phyloP scores from a whole-genome alignment of 2,888 invertebrate genomes.

The Synergus itoensis region DNA sequence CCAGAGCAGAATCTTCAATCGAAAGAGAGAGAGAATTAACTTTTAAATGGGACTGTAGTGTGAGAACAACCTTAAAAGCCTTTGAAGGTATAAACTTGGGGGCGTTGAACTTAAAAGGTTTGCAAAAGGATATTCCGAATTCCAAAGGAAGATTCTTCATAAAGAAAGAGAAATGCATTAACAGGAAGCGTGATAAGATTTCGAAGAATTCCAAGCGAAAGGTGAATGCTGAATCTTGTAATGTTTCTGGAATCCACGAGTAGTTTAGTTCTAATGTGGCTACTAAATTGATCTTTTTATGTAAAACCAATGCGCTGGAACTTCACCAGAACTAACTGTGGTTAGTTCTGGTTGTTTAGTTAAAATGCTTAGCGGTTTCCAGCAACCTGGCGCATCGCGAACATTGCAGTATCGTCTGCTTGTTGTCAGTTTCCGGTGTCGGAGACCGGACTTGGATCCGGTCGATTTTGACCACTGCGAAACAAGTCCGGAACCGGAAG shows the following conservation, averaged over 20 bases:
- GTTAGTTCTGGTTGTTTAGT: neutral
- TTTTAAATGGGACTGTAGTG: neutral
- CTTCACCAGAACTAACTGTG: neutral
- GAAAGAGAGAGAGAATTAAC: neutral
- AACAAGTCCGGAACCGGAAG: slow-evolving; percentile 46
- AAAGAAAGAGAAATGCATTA: neutral
- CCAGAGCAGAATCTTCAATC: neutral
- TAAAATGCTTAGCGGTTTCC: neutral
- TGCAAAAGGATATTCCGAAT: neutral
- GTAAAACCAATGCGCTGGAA: neutral
- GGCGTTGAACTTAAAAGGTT: neutral
- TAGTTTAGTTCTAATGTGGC: neutral
- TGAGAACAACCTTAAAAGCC: neutral
- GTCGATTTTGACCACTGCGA: slow-evolving; percentile 55
- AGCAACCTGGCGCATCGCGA: slow-evolving; percentile 9
- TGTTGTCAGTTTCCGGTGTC: slow-evolving; percentile 61
- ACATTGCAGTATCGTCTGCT: slow-evolving; percentile 51
- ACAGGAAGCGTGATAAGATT: neutral
- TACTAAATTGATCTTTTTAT: neutral
- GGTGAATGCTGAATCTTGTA: neutral
- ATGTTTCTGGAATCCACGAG: neutral
- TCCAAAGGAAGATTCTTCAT: neutral
- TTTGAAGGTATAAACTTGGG: neutral
- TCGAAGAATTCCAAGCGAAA: neutral
- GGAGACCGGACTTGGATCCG: slow-evolving; percentile 68